Base-by-base conservation (phyloP, 2,797 vertebrate genomes). In the Caiman crocodilus region DNA sequence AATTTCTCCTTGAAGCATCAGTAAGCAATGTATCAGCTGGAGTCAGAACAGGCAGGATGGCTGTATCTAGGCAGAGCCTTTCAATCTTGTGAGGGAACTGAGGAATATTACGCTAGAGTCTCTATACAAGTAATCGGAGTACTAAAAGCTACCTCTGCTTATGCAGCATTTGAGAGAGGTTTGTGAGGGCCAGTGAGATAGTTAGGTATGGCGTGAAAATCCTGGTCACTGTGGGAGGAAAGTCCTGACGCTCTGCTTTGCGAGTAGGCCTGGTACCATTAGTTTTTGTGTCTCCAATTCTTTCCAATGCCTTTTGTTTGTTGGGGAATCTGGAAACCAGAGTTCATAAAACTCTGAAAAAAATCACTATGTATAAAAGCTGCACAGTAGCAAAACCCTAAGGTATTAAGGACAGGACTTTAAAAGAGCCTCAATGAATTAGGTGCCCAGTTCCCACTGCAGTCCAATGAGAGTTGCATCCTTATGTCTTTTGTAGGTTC, bases 371-470 rank as follows among this genome's bases (percentile, higher is more conserved):
- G 30, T 69, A 21, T 69, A 32, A 69, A 32, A 35, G 11, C 30
- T 69, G 30, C 13, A 32, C 32, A 69, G 67, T 32, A 32, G 32
- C 20, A 28, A 82, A 60, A 64, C 55, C 57, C 26, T 5, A 20
- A 28, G 28, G 60, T 35, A 57, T 30, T 26, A 50, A 25, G 30
- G 56, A n/a, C 60, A 56, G 74, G 35, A 74, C 57, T 74, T 85
- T 60, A 60, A 74, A 78, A 60, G 59, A n/a, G 42, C 50, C 35
- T 75, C 20, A 56, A 10, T 50, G 61, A 76, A 76, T 69, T 42
- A 63, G 76, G 61, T 0, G 0, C 6, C 35, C 14, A 65, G n/a
- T 21, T 74, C 55, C 26, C 35, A 5, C 59, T 32, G 6, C 42
- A 56, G 7, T 85, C 67, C 61, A 28, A 23, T 30, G 35, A 35